These are phyloP conservation scores for Eremobia ochroleuca DNA, from an alignment of 2,888 invertebrate genomes.

Conservation along the genomic window DNA sequence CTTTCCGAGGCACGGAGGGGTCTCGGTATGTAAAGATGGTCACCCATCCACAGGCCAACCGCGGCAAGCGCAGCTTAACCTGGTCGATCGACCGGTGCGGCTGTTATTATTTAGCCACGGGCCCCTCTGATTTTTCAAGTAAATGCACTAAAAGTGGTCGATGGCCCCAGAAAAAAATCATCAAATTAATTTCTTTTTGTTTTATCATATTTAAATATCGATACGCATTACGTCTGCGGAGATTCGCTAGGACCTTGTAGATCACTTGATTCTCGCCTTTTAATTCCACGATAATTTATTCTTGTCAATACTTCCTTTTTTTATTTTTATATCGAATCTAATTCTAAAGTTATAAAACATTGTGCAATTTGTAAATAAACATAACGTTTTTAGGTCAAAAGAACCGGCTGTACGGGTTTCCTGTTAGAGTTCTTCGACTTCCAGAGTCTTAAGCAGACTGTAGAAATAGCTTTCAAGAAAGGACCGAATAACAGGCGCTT, in stretches of 20 bases:
- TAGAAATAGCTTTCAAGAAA: constrained; percentile 89
- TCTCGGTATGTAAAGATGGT: too few relatives aligned
- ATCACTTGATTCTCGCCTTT: background rate
- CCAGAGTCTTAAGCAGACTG: constrained; percentile 86
- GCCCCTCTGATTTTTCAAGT: too few relatives aligned
- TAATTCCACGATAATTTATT: background rate
- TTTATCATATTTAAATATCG: too few relatives aligned
- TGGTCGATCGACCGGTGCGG: too few relatives aligned
- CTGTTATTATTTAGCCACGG: too few relatives aligned
- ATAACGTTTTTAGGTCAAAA: constrained; percentile 76
- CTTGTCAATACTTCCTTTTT: too few relatives aligned
- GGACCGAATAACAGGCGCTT: constrained; percentile 85
- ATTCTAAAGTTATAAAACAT: background rate
- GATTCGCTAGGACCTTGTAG: background rate
- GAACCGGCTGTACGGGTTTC: constrained; percentile 77
- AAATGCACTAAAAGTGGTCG: background rate
- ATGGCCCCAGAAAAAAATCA: background rate
- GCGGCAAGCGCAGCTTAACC: too few relatives aligned
- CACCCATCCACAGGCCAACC: too few relatives aligned
- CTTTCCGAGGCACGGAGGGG: too few relatives aligned
- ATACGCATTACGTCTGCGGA: too few relatives aligned
- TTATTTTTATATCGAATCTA: background rate
- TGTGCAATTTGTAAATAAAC: background rate
- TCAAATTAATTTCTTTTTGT: background rate
- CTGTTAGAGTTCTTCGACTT: constrained; percentile 88